Percentiles rank a stretch among this genome's conserved stretches.
phyloP scores from a whole-genome alignment of 2,888 invertebrate species.

The Rutpela maculata region DNA sequence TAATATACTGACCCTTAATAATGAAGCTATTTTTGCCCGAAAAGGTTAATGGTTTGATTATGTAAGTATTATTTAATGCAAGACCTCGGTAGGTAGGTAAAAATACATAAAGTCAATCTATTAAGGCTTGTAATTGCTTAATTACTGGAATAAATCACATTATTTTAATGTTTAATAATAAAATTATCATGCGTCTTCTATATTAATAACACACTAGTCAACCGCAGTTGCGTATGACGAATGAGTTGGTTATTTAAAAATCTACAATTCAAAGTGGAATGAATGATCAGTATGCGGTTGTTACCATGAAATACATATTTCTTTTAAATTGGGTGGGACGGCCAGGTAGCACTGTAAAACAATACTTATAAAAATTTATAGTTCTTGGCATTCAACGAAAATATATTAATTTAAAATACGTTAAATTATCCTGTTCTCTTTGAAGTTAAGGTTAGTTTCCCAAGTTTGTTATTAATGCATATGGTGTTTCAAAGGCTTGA shows the following conservation, averaged over 20 bases:
- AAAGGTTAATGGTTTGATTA: not conserved
- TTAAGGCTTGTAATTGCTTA: conserved; percentile 11
- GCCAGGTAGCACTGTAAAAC: not conserved
- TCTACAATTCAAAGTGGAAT: conserved; percentile 19
- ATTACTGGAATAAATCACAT: conserved; percentile 18
- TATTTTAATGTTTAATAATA: conserved; percentile 13
- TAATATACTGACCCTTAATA: not conserved
- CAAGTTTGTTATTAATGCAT: not conserved
- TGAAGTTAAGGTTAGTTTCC: not conserved
- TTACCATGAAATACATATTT: conserved; percentile 14
- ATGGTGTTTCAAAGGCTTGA: not conserved
- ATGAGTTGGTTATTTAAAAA: conserved; percentile 8
- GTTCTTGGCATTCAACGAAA: not conserved
- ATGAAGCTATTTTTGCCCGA: not conserved
- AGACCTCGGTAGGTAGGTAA: conserved; percentile 9
- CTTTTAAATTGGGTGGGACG: conserved; percentile 11
- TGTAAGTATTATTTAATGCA: conserved; percentile 5
- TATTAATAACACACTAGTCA: not conserved
- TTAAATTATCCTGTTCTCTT: not conserved
- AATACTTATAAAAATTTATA: not conserved
- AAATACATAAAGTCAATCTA: not conserved
- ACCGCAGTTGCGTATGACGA: not conserved
- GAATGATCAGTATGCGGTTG: conserved; percentile 16
- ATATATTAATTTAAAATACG: not conserved
- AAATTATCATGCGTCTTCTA: conserved; percentile 11